Base-by-base conservation (phyloP, 2,113 vertebrate genomes). In the Phyllopteryx taeniolatus region DNA sequence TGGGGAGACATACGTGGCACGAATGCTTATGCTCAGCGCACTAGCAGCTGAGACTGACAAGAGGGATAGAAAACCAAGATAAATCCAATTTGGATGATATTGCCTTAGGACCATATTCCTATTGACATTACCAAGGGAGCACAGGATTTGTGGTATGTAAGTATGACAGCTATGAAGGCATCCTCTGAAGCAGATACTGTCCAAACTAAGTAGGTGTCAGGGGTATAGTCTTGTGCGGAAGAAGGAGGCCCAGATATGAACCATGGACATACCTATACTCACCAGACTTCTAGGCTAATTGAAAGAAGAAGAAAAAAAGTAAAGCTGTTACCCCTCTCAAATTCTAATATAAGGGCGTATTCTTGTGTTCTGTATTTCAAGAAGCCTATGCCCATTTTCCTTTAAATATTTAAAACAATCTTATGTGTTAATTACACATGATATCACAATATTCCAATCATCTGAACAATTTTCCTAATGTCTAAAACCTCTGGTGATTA, bases 341-440 rank as follows among this genome's bases (percentile, higher is more conserved):
- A 61, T 51, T 72, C 33, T 51, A 49, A 74, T 42, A 69, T 14
- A 27, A 70, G 54, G 76, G 43, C n/a, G 27, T 20, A 57, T 46
- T 75, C 11, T 84, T 73, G 70, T 68, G 46, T 77, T 46, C 64
- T 70, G 57, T 64, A 44, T 68, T 81, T 69, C 67, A 11, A 51
- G 72, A 80, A 72, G 76, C 33, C 51, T 11, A 10, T 65, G 62
- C 67, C 78, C 66, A 44, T 66, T 67, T 68, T 68, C 47, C 12
- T 79, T 59, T 59, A 51, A 64, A 71, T 85, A 72, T 75, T 80
- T 82, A 77, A 81, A 83, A 73, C 68, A 67, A 73, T 66, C 67
- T 85, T 66, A 85, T 72, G 83, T 77, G 73, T 85, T 85, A 78
- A 87, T 88, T 88, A 83, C 53, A 69, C 74, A 49, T 76, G 83